Evolutionary conservation across 2,797 vertebrate species (phyloP), one percentile per base, ranked within the genome.

Genomic region (Brotula barbata): DNA sequence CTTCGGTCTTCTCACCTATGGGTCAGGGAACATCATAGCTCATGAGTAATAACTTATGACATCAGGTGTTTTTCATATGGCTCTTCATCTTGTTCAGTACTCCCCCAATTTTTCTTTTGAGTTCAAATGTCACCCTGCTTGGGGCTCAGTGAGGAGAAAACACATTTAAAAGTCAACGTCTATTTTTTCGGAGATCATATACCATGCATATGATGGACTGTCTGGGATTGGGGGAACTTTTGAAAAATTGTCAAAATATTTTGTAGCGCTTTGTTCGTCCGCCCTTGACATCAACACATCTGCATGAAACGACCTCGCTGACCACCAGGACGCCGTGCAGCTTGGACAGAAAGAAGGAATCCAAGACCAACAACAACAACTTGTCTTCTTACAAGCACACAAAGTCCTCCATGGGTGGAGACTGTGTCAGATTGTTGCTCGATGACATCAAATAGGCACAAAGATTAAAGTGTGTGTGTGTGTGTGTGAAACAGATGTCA

Each of bases 401-500:
- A 50, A n/a, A 43, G 16, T 34, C 60, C 16, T 54, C 69, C 44
- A 61, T 8, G 58, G 15, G 59, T 6, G 42, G 58, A 64, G 5
- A 16, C 37, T 2, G 7, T 33, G 45, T 50, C 57, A 17, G 34
- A 12, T 65, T 53, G 31, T 54, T 36, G 57, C 65, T 50, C 8
- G 2, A 43, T 37, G 39, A 59, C 70, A 69, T 77, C 69, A 62
- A 64, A 80, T 12, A 17, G 47, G 68, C 51, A 4, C 45, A 1
- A 20, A 77, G 73, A 85, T 84, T 81, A 82, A 64, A 73, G 58
- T 39, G 56, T 70, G 59, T 40, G 40, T 78, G 58, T 39, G 56
- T 70, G 59, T 40, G 40, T 78, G 58, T 40, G 39, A 68, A 58
- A 65, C 77, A 64, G 72, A 84, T 80, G 84, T 82, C 64, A 55